phyloP scores from a whole-genome alignment of 1,140 invertebrate species.

The Atopsyche davidsoni region DNA sequence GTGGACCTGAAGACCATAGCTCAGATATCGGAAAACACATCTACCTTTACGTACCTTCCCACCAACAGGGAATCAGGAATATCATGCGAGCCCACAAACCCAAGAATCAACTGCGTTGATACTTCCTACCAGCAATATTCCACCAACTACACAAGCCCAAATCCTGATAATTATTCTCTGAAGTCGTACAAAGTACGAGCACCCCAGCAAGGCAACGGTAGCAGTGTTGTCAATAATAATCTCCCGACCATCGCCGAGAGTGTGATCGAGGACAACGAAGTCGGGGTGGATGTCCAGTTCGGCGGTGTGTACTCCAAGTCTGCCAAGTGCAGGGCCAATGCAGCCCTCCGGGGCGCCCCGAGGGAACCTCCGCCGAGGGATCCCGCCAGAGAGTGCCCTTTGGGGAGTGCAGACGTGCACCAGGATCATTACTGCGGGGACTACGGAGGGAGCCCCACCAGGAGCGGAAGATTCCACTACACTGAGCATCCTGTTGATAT shows the following conservation, averaged over 20 bases:
- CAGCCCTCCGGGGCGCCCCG: conserved; percentile 12
- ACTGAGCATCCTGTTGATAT: conserved; percentile 19
- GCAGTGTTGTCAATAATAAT: conserved; percentile 18
- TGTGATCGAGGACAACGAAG: conserved; percentile 22
- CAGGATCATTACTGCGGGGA: conserved; percentile 17
- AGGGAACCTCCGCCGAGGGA: too few species aligned
- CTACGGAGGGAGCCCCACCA: conserved; percentile 3
- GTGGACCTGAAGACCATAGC: conserved; percentile 21
- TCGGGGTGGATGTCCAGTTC: conserved; percentile 23
- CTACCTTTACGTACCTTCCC: conserved; percentile 12
- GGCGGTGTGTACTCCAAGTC: conserved; percentile 13
- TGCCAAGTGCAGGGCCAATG: conserved; percentile 15
- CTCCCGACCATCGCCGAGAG: conserved; percentile 26
- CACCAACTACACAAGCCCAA: conserved; percentile 3
- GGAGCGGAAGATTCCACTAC: conserved; percentile 22
- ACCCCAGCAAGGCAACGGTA: background rate
- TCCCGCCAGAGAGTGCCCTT: background rate
- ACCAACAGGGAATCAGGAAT: conserved; percentile 10
- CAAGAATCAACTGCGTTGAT: conserved; percentile 9
- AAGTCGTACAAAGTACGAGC: background rate
- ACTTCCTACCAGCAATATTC: conserved; percentile 10
- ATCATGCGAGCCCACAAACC: conserved; percentile 13
- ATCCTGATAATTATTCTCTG: background rate
- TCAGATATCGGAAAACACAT: conserved; percentile 7
- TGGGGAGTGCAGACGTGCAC: background rate